phyloP scores from a whole-genome alignment of 2,888 invertebrate genomes.

The Antheraea assamensis region DNA sequence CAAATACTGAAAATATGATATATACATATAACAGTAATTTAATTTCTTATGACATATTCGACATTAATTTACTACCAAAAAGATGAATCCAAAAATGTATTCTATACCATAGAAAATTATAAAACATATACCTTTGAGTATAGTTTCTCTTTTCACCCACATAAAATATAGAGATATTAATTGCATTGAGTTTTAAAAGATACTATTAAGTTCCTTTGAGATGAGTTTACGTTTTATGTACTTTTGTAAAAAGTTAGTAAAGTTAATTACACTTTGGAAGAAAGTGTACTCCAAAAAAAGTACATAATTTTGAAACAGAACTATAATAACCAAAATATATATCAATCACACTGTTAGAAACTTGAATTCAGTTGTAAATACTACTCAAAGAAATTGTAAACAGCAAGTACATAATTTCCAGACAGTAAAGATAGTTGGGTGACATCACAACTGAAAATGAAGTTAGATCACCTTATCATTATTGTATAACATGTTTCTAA shows the following conservation, averaged over 20 bases:
- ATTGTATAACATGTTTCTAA: background rate
- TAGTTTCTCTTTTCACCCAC: too few relatives aligned
- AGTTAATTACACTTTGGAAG: background rate
- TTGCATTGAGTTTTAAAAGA: too few relatives aligned
- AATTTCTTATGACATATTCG: too few relatives aligned
- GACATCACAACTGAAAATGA: background rate
- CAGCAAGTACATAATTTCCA: background rate
- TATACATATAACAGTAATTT: too few relatives aligned
- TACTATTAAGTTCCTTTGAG: too few relatives aligned
- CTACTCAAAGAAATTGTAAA: background rate
- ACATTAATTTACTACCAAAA: too few relatives aligned
- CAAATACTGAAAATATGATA: constrained; percentile 55
- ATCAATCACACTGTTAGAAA: background rate
- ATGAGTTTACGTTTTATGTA: too few relatives aligned
- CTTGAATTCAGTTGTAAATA: background rate
- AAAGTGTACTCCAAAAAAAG: background rate
- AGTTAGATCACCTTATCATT: background rate
- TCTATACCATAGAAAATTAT: too few relatives aligned
- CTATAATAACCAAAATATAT: background rate
- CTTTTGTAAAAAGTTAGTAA: background rate
- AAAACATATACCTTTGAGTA: too few relatives aligned
- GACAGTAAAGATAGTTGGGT: background rate
- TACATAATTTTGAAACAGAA: background rate
- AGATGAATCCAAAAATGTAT: too few relatives aligned
- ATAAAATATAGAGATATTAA: too few relatives aligned